These are phyloP conservation scores for Candidula unifasciata DNA, from an alignment of 2,888 invertebrate genomes.

Conservation along the genomic window DNA sequence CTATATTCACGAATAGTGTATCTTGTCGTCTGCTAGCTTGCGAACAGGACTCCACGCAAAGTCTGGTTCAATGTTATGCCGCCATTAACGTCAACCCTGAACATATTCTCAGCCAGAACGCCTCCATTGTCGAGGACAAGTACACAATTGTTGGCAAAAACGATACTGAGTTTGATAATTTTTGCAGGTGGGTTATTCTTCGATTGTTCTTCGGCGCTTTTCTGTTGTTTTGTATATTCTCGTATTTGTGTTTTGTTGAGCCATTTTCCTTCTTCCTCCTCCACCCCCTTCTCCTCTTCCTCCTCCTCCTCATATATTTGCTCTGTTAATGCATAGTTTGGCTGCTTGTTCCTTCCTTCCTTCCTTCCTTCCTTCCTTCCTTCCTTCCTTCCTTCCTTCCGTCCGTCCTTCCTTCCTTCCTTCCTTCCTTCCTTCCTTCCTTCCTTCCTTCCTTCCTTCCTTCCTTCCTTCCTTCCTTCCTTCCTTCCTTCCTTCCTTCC, in stretches of 20 bases:
- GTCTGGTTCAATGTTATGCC: conserved; percentile 54
- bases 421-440: conserved; percentile 17
- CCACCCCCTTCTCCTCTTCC: too few species aligned
- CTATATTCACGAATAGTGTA: too few species aligned
- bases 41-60: conserved; percentile 51
- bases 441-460: not conserved
- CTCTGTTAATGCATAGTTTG: too few species aligned
- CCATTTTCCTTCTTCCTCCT: too few species aligned
- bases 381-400: conserved; percentile 14
- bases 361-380: not conserved
- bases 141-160: conserved; percentile 53
- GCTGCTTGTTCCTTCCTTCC: not conserved
- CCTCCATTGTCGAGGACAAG: conserved; percentile 55
- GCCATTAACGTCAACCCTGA: conserved; percentile 54
- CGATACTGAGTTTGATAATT: conserved; percentile 37
- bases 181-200: conserved; percentile 51
- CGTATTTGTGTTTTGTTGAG: too few species aligned
- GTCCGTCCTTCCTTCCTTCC: not conserved
- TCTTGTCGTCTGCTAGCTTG: conserved; percentile 46
- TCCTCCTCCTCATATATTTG: too few species aligned
- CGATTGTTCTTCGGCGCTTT: too few species aligned
- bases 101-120: conserved; percentile 51
- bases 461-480: not conserved
- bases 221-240: too few species aligned
- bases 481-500: not conserved